These are phyloP conservation scores for Scatophagus argus DNA, from an alignment of 2,113 vertebrate genomes.

Conservation along the genomic window DNA sequence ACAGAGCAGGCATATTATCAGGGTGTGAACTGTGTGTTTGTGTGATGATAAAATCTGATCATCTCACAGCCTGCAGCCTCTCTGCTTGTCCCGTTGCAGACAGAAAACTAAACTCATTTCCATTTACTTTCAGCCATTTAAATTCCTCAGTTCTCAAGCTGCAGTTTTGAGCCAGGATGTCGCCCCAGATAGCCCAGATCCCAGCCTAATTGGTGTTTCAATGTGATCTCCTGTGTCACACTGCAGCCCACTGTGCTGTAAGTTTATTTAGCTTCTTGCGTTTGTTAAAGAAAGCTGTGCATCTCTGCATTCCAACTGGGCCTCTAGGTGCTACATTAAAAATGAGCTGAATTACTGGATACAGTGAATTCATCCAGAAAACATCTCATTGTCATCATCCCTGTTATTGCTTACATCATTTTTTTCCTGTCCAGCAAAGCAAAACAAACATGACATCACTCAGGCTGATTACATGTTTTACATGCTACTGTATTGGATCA, in stretches of 20 bases:
- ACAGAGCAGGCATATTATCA: conserved; percentile 6
- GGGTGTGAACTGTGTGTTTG: conserved; percentile 53
- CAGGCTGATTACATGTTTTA: not conserved
- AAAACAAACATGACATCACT: no score
- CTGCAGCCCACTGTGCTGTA: conserved; percentile 24
- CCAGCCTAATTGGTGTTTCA: conserved; percentile 48
- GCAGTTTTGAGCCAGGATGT: conserved; percentile 22
- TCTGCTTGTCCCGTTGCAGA: conserved; percentile 11
- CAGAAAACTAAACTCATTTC: conserved; percentile 32
- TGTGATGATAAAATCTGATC: conserved; percentile 43
- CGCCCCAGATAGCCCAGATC: conserved; percentile 19
- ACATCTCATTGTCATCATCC: conserved; percentile 40
- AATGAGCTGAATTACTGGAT: conserved; percentile 39
- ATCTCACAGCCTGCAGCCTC: conserved; percentile 42
- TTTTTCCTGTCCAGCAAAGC: no score
- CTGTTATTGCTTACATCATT: conserved; percentile 30
- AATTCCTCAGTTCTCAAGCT: conserved; percentile 28
- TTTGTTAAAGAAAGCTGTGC: conserved; percentile 40
- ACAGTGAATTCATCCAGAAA: conserved; percentile 44
- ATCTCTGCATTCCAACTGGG: conserved; percentile 38
- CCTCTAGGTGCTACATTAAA: conserved; percentile 51
- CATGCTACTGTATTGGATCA: not conserved
- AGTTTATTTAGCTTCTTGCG: conserved; percentile 46
- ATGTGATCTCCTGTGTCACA: conserved; percentile 48
- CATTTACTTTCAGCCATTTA: conserved; percentile 22